Evolutionary conservation across 2,888 invertebrate species (phyloP).

Genomic region (Parnassius orleans): DNA sequence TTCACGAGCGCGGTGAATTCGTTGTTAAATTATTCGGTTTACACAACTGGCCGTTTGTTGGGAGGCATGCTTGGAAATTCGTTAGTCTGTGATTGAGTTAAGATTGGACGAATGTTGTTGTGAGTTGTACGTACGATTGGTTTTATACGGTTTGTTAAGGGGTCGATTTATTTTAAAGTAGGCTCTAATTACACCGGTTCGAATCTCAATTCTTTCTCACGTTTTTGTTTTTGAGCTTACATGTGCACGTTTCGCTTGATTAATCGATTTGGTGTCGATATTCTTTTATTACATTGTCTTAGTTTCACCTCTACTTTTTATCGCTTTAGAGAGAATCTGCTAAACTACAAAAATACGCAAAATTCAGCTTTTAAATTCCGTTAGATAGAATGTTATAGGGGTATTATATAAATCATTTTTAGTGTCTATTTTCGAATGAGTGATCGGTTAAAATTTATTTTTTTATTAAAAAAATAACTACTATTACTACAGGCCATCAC

Average conservation of each 20-base stretch:
- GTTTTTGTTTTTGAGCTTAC: constrained; percentile 71
- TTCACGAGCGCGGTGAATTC: constrained; percentile 49
- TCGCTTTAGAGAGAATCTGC: constrained; percentile 14
- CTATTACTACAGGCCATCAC: too few species aligned
- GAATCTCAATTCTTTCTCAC: constrained; percentile 69
- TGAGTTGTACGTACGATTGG: constrained; percentile 61
- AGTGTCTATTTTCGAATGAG: background rate
- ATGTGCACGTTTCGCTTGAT: constrained; percentile 43
- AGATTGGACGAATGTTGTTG: constrained; percentile 35
- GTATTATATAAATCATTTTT: background rate
- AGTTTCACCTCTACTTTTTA: constrained; percentile 6
- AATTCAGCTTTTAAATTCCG: background rate
- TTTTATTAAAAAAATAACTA: background rate
- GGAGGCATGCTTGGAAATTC: constrained; percentile 34
- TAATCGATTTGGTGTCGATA: constrained; percentile 65
- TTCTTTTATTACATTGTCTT: constrained; percentile 39
- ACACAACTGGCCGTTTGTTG: constrained; percentile 38
- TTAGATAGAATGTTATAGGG: too few species aligned
- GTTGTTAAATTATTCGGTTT: constrained; percentile 34
- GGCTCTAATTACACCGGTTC: constrained; percentile 56
- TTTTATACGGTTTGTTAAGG: constrained; percentile 61
- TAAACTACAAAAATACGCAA: constrained; percentile 8
- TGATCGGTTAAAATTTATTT: background rate
- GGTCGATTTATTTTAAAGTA: constrained; percentile 70
- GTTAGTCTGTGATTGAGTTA: constrained; percentile 42